A percentile compares a stretch with the other conserved stretches of the same genome.
Conservation (phyloP, 2,888 invertebrate species). For the Corythucha ciliata region DNA sequence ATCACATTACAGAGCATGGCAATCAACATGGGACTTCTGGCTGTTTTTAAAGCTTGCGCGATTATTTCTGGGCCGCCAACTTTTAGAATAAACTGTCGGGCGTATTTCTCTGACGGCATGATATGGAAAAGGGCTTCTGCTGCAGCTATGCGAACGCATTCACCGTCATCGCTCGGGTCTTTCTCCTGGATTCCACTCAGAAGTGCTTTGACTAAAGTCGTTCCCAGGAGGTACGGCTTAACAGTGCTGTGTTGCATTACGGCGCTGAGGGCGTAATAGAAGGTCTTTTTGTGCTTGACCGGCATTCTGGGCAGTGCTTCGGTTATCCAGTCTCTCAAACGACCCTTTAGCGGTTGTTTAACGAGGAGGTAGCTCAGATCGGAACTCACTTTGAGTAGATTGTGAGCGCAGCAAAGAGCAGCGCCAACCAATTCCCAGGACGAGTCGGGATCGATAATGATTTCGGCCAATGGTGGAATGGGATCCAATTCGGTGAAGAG, state of each 20-base stretch:
- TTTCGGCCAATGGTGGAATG: constrained; percentile 12
- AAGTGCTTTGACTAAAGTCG: constrained; percentile 8
- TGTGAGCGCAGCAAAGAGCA: constrained; percentile 15
- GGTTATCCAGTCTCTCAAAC: constrained; percentile 14
- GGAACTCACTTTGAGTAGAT: constrained; percentile 16
- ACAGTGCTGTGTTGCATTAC: constrained; percentile 17
- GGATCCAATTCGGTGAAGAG: constrained; percentile 13
- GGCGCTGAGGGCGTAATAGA: constrained; percentile 13
- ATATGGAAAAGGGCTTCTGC: constrained; percentile 17
- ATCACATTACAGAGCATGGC: constrained; percentile 16
- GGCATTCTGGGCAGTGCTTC: constrained; percentile 2
- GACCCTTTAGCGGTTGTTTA: constrained; percentile 11
- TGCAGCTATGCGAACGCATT: constrained; percentile 12
- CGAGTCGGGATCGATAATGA: constrained; percentile 9
- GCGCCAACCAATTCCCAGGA: constrained; percentile 18
- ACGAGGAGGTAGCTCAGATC: constrained; percentile 13
- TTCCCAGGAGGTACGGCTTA: constrained; percentile 12
- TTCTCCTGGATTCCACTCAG: constrained; percentile 9
- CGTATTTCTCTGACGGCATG: constrained; percentile 13
- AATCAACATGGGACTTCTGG: constrained; percentile 7
- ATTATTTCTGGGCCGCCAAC: constrained; percentile 8
- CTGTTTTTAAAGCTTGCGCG: constrained; percentile 8
- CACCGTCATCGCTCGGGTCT: no score
- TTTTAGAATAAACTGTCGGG: constrained; percentile 16
- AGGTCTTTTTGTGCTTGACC: constrained; percentile 12